Evolutionary conservation across 2,113 vertebrate species (phyloP).

Genomic region (Lepidothrix coronata): DNA sequence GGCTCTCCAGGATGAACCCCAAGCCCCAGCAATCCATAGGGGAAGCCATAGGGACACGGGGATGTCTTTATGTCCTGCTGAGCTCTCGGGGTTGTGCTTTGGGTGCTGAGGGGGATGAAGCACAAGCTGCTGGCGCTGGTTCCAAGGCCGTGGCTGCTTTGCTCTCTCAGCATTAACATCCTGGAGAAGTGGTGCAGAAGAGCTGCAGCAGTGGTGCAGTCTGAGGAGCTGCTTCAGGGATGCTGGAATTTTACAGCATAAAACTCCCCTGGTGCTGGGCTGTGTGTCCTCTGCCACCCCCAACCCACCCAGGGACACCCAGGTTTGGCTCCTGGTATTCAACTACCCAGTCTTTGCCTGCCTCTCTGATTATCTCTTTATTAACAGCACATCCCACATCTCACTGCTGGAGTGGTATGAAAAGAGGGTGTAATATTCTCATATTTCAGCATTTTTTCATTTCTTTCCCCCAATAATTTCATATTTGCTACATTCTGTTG

Average conservation of each 20-base stretch:
- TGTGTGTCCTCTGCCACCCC: not conserved
- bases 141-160: not conserved
- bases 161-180: not conserved
- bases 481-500: not conserved
- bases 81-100: not conserved
- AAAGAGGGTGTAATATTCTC: not conserved
- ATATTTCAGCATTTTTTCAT: not conserved
- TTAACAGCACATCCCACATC: not conserved
- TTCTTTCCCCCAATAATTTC: not conserved
- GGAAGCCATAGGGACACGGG: not conserved
- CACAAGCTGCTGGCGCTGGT: not conserved
- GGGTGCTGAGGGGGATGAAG: not conserved
- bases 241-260: not conserved
- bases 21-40: not conserved
- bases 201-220: conserved; percentile 21
- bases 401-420: not conserved
- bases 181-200: not conserved
- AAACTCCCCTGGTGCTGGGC: not conserved
- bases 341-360: not conserved
- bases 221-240: not conserved
- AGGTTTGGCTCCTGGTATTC: not conserved
- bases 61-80: not conserved
- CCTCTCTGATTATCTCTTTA: not conserved
- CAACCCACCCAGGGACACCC: not conserved
- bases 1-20: not conserved